A percentile compares a stretch with the other conserved stretches of the same genome.
Evolutionary conservation across 2,797 vertebrate genomes (phyloP).

Genomic region (Prionace glauca): DNA sequence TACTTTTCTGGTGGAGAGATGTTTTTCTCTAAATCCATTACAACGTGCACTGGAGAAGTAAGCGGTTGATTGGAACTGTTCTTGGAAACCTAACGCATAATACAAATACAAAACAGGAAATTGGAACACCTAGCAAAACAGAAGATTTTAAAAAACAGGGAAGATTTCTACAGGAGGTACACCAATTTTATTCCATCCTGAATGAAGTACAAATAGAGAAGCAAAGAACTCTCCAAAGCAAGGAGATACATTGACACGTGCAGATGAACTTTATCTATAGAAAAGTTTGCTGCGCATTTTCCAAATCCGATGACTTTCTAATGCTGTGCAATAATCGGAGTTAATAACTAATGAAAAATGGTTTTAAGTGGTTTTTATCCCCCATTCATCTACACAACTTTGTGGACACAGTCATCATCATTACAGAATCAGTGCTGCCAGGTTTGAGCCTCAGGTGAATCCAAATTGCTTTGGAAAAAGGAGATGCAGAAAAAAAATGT

Average conservation of each 20-base stretch:
- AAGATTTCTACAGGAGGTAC: background rate
- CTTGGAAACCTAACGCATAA: conserved; percentile 11
- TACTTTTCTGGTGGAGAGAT: background rate
- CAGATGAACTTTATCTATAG: background rate
- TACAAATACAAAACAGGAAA: background rate
- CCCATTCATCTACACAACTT: background rate
- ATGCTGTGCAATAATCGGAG: background rate
- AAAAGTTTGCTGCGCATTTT: background rate
- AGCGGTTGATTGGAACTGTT: background rate
- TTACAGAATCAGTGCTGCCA: background rate
- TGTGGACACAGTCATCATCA: background rate
- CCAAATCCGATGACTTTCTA: background rate
- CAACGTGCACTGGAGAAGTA: background rate
- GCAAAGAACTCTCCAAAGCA: background rate
- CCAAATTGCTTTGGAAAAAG: background rate
- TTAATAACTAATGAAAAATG: background rate
- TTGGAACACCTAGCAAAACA: background rate
- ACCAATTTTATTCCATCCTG: background rate
- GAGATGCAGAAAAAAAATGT: background rate
- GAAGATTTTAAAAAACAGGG: background rate
- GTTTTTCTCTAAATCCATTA: conserved; percentile 14
- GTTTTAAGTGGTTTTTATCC: background rate
- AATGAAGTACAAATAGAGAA: background rate
- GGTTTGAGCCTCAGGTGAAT: background rate
- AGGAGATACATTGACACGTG: background rate